These are phyloP conservation scores for Hippocampus kuda DNA, from an alignment of 2,797 vertebrate species.

Conservation along the genomic window DNA sequence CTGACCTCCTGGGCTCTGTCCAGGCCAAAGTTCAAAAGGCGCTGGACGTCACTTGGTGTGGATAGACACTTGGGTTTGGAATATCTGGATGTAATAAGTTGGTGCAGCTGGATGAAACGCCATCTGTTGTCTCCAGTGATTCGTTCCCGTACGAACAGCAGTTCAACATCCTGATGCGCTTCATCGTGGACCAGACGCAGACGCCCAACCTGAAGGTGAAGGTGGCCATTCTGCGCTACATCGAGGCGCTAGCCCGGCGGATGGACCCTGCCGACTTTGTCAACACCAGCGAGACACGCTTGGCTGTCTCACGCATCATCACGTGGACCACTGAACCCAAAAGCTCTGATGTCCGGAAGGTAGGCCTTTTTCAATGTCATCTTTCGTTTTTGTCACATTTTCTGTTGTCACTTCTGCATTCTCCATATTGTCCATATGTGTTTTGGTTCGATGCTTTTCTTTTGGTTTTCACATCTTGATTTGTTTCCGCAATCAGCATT, in stretches of 20 bases:
- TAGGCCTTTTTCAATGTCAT: constrained; percentile 28
- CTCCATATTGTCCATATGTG: constrained; percentile 6
- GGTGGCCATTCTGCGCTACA: constrained; percentile 90
- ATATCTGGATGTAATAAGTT: neutral
- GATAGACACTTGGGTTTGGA: neutral
- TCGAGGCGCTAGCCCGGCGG: constrained; percentile 82
- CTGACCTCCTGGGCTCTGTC: constrained; percentile 89
- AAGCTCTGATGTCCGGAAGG: constrained; percentile 95
- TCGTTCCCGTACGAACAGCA: constrained; percentile 93
- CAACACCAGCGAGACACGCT: constrained; percentile 91
- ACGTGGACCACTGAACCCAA: constrained; percentile 97
- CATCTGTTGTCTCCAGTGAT: constrained; percentile 63
- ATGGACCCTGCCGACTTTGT: constrained; percentile 94
- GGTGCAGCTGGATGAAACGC: neutral
- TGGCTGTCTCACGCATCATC: constrained; percentile 92
- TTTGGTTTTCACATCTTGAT: constrained; percentile 13
- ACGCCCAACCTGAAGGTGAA: constrained; percentile 95
- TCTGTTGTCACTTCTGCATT: neutral
- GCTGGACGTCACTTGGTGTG: constrained; percentile 82
- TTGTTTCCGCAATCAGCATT: constrained; percentile 14
- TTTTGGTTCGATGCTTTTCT: constrained; percentile 3
- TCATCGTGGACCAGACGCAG: constrained; percentile 96
- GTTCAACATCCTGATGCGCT: constrained; percentile 96
- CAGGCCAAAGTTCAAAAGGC: constrained; percentile 94
- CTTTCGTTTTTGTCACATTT: neutral